A percentile compares a stretch with the other conserved stretches of the same genome.
These are phyloP conservation scores for Podargus strigoides DNA, from an alignment of 2,797 vertebrate species.

Conservation along the genomic window DNA sequence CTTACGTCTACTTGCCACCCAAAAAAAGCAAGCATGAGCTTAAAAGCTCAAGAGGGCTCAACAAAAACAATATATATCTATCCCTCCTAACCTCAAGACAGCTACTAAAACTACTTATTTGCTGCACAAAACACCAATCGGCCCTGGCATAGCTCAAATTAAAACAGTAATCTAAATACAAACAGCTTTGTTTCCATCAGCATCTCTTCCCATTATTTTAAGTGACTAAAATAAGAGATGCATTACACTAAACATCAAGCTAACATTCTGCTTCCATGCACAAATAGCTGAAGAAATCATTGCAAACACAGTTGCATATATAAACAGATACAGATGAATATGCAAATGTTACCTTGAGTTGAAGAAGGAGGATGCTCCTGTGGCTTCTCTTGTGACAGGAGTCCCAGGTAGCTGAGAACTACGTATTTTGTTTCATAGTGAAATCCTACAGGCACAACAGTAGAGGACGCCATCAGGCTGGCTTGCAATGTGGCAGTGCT, in stretches of 20 bases:
- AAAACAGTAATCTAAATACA: not conserved
- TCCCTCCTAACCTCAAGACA: not conserved
- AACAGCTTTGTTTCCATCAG: not conserved
- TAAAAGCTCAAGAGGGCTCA: not conserved
- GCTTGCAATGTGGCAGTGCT: slow-evolving; percentile 6
- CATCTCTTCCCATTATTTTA: not conserved
- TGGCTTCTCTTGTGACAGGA: slow-evolving; percentile 70
- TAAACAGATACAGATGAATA: not conserved
- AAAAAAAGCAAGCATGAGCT: not conserved
- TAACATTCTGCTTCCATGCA: not conserved
- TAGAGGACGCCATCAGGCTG: slow-evolving; percentile 75
- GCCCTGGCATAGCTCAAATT: not conserved
- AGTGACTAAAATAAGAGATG: not conserved
- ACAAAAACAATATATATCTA: not conserved
- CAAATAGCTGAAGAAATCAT: rapidly evolving
- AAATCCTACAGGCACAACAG: slow-evolving; percentile 88
- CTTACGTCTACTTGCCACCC: not conserved
- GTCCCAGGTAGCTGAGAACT: slow-evolving; percentile 89
- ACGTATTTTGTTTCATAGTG: slow-evolving; percentile 94
- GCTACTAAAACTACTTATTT: not conserved
- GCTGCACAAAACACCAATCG: not conserved
- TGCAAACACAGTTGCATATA: not conserved
- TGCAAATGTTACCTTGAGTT: slow-evolving; percentile 75
- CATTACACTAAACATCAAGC: not conserved
- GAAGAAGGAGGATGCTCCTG: slow-evolving; percentile 56